These are phyloP conservation scores for Cylloceria caligata DNA, from an alignment of 2,888 invertebrate species.

Conservation along the genomic window DNA sequence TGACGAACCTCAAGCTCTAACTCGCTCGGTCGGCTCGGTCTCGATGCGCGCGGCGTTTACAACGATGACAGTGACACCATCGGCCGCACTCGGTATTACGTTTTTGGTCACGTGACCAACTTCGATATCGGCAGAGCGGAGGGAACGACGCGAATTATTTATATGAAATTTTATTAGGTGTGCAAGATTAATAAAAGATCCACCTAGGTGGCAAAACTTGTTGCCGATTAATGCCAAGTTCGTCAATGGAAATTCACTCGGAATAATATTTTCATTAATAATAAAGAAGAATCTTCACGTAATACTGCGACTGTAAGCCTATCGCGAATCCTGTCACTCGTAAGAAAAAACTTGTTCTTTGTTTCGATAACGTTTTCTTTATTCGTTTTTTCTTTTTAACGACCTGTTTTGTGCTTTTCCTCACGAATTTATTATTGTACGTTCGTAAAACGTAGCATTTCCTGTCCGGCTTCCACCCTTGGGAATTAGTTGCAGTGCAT, in stretches of 20 bases:
- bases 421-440: background rate
- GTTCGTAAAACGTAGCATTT: background rate
- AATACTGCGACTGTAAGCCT: background rate
- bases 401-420: constrained; percentile 6
- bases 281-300: background rate
- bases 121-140: background rate
- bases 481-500: background rate
- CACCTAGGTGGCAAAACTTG: no score
- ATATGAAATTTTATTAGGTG: no score
- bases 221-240: no score
- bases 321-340: background rate
- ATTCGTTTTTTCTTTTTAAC: constrained; percentile 8
- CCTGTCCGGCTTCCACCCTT: background rate
- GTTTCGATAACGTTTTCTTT: constrained; percentile 1
- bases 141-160: no score
- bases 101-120: constrained; percentile 42
- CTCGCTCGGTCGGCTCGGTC: no score
- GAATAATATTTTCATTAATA: background rate
- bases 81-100: background rate
- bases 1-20: background rate
- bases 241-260: background rate
- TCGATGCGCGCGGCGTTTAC: constrained; percentile 53
- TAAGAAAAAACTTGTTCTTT: background rate
- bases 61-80: background rate
- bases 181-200: no score